phyloP scores from a whole-genome alignment of 2,113 vertebrate species.

The Chascanopsetta lugubris region DNA sequence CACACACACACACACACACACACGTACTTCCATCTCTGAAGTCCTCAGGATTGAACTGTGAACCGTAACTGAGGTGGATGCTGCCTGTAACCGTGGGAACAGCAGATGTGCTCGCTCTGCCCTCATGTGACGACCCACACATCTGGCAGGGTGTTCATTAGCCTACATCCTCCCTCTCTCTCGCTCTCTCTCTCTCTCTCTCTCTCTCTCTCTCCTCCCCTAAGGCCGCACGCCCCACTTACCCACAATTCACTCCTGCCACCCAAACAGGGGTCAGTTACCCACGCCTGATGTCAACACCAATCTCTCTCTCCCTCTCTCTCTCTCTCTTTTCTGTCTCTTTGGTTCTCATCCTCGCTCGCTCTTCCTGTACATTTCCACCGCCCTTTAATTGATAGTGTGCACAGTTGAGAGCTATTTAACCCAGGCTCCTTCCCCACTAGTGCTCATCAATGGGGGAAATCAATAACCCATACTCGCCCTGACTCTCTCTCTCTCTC shows the following conservation, averaged over 20 bases:
- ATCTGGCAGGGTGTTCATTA: constrained; percentile 74
- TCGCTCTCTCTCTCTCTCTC: constrained; percentile 4
- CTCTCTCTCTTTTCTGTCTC: constrained; percentile 13
- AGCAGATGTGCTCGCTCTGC: constrained; percentile 59
- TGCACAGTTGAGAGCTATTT: constrained; percentile 45
- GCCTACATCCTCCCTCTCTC: constrained; percentile 55
- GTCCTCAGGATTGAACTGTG: constrained; percentile 59
- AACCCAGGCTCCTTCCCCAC: constrained; percentile 6
- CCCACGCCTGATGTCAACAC: constrained; percentile 68
- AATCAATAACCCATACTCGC: constrained; percentile 44
- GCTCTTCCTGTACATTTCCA: constrained; percentile 8
- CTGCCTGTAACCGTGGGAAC: constrained; percentile 67
- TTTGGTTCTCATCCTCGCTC: constrained; percentile 10
- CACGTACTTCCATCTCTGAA: constrained; percentile 28
- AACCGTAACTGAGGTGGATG: constrained; percentile 64
- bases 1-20: neutral
- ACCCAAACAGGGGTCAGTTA: constrained; percentile 73
- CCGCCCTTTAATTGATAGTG: constrained; percentile 25
- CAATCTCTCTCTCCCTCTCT: constrained; percentile 35
- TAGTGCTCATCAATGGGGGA: constrained; percentile 29
- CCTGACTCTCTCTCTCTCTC: constrained; percentile 9
- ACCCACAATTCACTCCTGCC: constrained; percentile 75
- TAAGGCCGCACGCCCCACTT: constrained; percentile 75
- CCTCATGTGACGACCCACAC: constrained; percentile 32
- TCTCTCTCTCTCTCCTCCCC: constrained; percentile 48